phyloP scores from a whole-genome alignment of 1,140 invertebrate genomes.

The Drosophila leontia region DNA sequence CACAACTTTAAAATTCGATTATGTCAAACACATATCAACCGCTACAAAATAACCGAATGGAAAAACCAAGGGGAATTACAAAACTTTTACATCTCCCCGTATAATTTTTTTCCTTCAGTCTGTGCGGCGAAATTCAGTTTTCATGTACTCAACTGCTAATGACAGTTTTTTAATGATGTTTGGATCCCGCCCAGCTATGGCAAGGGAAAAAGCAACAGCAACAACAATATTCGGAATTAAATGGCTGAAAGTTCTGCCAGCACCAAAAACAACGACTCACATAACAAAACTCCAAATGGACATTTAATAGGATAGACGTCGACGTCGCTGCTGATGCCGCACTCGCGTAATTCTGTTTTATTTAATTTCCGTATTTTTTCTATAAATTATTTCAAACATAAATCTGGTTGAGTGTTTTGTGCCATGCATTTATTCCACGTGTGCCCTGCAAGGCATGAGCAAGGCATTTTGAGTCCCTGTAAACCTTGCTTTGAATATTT shows the following conservation, averaged over 20 bases:
- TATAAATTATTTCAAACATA: constrained; percentile 83
- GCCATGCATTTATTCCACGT: constrained; percentile 34
- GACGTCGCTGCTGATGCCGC: constrained; percentile 35
- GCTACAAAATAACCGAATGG: constrained; percentile 33
- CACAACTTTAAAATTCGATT: constrained; percentile 71
- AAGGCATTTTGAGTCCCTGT: constrained; percentile 1
- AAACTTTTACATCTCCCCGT: constrained; percentile 62
- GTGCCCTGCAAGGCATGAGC: constrained; percentile 22
- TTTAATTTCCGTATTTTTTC: constrained; percentile 79
- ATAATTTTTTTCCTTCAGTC: constrained; percentile 35
- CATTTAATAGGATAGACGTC: constrained; percentile 82
- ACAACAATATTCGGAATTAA: constrained; percentile 70
- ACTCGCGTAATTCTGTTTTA: constrained; percentile 73
- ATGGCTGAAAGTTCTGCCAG: constrained; percentile 73
- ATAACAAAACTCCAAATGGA: constrained; percentile 80
- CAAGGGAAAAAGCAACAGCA: constrained; percentile 28
- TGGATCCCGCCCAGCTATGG: constrained; percentile 45
- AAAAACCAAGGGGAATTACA: constrained; percentile 56
- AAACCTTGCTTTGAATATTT: not conserved
- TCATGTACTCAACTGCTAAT: constrained; percentile 82
- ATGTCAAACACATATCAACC: constrained; percentile 56
- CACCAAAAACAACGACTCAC: constrained; percentile 60
- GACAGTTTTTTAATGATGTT: constrained; percentile 84
- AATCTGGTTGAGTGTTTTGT: constrained; percentile 66
- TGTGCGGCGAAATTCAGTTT: constrained; percentile 75